A percentile compares a stretch with the other conserved stretches of the same genome.
Conservation (phyloP, 1,140 invertebrate species). For the Monochamus saltuarius region DNA sequence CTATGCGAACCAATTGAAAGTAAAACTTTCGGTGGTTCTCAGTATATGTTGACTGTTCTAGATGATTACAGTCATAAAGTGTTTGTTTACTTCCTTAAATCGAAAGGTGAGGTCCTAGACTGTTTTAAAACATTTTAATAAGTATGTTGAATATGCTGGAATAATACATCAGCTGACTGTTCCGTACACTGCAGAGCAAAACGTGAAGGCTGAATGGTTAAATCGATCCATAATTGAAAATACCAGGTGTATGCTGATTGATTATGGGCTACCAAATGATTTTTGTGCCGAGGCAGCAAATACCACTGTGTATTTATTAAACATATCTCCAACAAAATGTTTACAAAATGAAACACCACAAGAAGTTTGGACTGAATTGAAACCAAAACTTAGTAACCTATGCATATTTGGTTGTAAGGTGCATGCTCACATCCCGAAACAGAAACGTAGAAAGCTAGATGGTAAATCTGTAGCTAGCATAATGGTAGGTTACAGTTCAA, state of each 20-base stretch:
- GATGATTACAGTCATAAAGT: slow-evolving; percentile 45
- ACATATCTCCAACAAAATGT: not conserved
- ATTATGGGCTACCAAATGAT: slow-evolving; percentile 14
- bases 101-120: slow-evolving; percentile 47
- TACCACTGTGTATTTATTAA: slow-evolving; percentile 10
- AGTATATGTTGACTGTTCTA: slow-evolving; percentile 49
- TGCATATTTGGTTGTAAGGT: too few relatives aligned
- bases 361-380: too few relatives aligned
- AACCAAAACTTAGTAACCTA: too few relatives aligned
- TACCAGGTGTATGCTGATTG: slow-evolving; percentile 33
- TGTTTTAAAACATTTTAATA: slow-evolving; percentile 37
- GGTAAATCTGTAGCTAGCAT: too few relatives aligned
- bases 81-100: slow-evolving; percentile 49
- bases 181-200: slow-evolving; percentile 47
- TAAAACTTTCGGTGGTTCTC: slow-evolving; percentile 37
- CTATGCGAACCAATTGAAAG: slow-evolving; percentile 49
- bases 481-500: too few relatives aligned
- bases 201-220: slow-evolving; percentile 40
- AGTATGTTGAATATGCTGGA: slow-evolving; percentile 18
- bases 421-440: too few relatives aligned
- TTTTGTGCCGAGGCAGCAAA: slow-evolving; percentile 37
- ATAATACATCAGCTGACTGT: slow-evolving; percentile 31
- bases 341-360: too few relatives aligned
- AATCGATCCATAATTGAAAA: slow-evolving; percentile 37
- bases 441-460: too few relatives aligned